Conservation (phyloP, 2,113 vertebrate species). For the Melanerpes formicivorus region DNA sequence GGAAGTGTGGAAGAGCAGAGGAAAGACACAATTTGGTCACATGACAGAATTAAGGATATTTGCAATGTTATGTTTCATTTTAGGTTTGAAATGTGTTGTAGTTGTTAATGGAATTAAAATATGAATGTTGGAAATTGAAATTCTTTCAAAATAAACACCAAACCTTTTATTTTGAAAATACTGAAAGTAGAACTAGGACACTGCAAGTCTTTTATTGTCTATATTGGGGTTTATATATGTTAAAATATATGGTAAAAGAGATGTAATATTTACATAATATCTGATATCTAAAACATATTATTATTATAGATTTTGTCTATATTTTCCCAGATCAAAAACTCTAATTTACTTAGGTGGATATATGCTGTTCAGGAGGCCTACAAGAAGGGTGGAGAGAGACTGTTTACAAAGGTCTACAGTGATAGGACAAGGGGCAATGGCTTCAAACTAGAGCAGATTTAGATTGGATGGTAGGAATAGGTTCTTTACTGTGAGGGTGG, state of each 20-base stretch:
- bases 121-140: not conserved
- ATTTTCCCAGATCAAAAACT: not conserved
- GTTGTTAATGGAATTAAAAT: not conserved
- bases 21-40: not conserved
- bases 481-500: too few species aligned
- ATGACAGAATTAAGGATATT: not conserved
- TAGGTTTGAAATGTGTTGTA: not conserved
- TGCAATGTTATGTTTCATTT: not conserved
- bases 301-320: not conserved
- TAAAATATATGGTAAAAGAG: not conserved
- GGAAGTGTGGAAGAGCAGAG: not conserved
- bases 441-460: too few species aligned
- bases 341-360: not conserved
- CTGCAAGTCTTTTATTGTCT: not conserved
- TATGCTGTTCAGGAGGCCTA: not conserved
- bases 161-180: not conserved
- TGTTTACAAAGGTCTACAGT: too few species aligned
- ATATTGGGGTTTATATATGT: not conserved
- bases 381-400: too few species aligned
- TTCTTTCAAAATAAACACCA: not conserved
- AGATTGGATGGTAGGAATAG: too few species aligned
- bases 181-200: not conserved
- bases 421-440: too few species aligned
- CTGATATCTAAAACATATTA: not conserved
- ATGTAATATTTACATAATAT: not conserved